Base-by-base conservation (phyloP, 1,140 invertebrate species). In the Drosophila setifemur region DNA sequence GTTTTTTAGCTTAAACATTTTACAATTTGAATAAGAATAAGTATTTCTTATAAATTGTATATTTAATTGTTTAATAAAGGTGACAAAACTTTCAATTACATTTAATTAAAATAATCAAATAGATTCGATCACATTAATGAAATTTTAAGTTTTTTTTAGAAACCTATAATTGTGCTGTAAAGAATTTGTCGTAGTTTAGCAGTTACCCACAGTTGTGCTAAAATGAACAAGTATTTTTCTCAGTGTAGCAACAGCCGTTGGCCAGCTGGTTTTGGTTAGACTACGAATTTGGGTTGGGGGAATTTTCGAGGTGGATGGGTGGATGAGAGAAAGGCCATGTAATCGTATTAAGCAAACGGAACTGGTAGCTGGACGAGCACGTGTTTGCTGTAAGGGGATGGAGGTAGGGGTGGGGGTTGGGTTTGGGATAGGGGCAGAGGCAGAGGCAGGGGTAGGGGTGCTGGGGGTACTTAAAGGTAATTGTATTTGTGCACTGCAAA, bases 291-390 rank as follows among this genome's bases (percentile, higher is more conserved):
- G 11, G 54, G 40, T 14, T 4, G 25, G 6, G 55, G 33, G 42
- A n/a, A 12, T 25, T 26, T 64, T 1, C 11, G 33, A 7, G 52
- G 28, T 54, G 53, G 58, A n/a, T 9, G 14, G 23, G 25, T 23
- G 11, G 58, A 19, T 48, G 58, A n/a, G 61, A 7, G 52, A 58
- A 29, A 28, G 50, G 49, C 35, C 57, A 39, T 52, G 49, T 71
- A 71, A 76, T 60, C 67, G 75, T 81, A 83, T 86, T 83, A 85
- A 85, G 61, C 60, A 85, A 79, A 64, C 81, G 75, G 79, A 85
- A 75, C 76, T 85, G 75, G 61, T 73, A 54, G 71, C 43, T 58
- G 72, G 73, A 48, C 70, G 73, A 52, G 69, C 72, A 73, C 63
- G 50, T 73, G 63, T 70, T 73, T 44, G 37, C 33, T 7, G 11